Base-by-base conservation (phyloP, 2,888 invertebrate genomes). In the Dicycla oo region DNA sequence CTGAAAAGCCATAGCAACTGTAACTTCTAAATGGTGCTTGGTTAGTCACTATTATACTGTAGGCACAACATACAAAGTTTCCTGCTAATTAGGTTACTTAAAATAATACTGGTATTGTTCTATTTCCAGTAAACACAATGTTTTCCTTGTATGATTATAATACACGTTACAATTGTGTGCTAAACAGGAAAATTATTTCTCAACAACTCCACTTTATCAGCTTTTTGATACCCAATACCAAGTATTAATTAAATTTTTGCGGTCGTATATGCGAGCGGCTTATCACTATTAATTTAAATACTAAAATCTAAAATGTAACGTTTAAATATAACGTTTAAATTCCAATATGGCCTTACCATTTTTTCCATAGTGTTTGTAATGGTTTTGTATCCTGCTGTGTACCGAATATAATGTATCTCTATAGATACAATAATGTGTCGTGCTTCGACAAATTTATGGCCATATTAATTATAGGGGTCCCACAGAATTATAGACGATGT, bases 401-500 rank as follows among this genome's bases (percentile, higher is more conserved):
- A 74, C 78, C 72, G 68, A 81, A 79, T 67, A 69, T 73, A 79
- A 80, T 78, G 69, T 76, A 80, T 69, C 78, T 73, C 74, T 67
- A 62, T 70, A 75, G 72, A 72, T 80, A 86, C 72, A 83, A 82
- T 83, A 87, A 83, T 79, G 78, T 77, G 84, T 81, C 82, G 64
- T 72, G 63, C 62, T 69, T 78, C 78, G 74, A 83, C 88, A 90
- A 92, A 93, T 94, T 93, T 93, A 95, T 92, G 87, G 70, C 85
- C 86, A 82, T 90, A 93, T 92, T 93, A 93, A 93, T 92, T 88
- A 91, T 83, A 84, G 89, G 91, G 92, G 88, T 85, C 82, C 81
- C 68, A 80, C 62, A 78, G 86, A 87, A 88, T 91, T 91, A 89
- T 89, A 84, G 85, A 83, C 86, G 84, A 85, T 87, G 88, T 87